phyloP scores from a whole-genome alignment of 92 coral and sea anemone species.

The Chrysogorgia sp. region DNA sequence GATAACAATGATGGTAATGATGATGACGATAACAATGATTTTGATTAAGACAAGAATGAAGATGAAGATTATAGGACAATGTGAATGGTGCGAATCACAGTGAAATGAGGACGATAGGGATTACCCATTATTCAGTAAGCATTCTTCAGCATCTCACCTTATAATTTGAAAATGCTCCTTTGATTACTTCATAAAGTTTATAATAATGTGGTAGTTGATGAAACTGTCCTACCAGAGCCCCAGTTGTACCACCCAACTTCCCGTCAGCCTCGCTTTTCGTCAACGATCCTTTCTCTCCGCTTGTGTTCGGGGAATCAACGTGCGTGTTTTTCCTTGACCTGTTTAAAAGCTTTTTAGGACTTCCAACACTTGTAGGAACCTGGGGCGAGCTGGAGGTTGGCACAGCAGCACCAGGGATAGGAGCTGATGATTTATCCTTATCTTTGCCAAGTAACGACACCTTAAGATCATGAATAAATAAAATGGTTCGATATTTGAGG shows the following conservation, averaged over 20 bases:
- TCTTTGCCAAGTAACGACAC: conserved; percentile 84
- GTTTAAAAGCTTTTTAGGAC: conserved; percentile 85
- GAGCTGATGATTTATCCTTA: conserved; percentile 75
- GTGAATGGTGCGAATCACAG: no score
- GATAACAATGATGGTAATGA: no score
- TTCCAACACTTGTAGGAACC: conserved; percentile 57
- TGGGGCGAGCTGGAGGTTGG: conserved; percentile 58
- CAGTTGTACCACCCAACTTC: conserved; percentile 63
- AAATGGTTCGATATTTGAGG: no score
- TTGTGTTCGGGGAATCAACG: conserved; percentile 67
- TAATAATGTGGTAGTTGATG: conserved; percentile 86
- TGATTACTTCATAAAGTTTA: conserved; percentile 83
- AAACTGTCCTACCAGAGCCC: conserved; percentile 79
- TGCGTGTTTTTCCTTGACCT: conserved; percentile 72
- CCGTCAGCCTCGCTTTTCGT: conserved; percentile 66
- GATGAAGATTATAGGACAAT: no score
- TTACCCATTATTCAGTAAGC: no score
- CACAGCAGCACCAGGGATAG: conserved; percentile 56
- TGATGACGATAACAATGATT: no score
- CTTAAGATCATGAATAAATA: no score
- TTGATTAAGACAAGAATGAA: no score
- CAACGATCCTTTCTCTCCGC: conserved; percentile 61
- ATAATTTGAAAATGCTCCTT: conserved; percentile 83
- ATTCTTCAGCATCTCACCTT: conserved; percentile 57
- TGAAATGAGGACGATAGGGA: no score